Conservation (phyloP, 2,797 vertebrate species). For the Poeciliopsis infans region DNA sequence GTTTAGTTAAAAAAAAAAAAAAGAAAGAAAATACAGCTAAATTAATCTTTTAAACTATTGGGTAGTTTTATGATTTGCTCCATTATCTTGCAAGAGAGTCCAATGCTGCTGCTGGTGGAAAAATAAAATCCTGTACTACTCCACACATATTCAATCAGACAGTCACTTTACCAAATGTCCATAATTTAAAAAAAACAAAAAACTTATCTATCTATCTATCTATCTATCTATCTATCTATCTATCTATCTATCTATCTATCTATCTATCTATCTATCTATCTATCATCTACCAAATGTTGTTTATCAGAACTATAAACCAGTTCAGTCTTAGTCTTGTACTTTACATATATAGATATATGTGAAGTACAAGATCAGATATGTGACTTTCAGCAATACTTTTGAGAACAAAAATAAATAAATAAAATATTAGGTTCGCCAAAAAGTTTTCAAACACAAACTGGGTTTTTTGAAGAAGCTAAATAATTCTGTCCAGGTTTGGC, state of each 20-base stretch:
- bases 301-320: neutral
- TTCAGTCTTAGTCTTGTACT: neutral
- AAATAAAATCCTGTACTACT: no score
- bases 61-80: neutral
- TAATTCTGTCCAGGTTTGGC: neutral
- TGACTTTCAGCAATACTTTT: neutral
- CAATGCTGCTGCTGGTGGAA: neutral
- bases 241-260: no score
- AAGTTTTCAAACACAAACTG: neutral
- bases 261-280: no score
- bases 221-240: no score
- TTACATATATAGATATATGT: neutral
- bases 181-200: neutral
- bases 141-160: neutral
- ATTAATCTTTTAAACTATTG: conserved; percentile 1
- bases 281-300: neutral
- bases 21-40: conserved; percentile 18
- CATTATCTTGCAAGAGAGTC: neutral
- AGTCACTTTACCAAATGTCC: neutral
- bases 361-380: neutral
- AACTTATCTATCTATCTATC: no score
- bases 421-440: neutral
- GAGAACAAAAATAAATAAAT: neutral
- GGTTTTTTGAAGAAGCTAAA: neutral
- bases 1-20: conserved; percentile 1